phyloP scores from a whole-genome alignment of 2,113 vertebrate genomes.

The Pao palembangensis region DNA sequence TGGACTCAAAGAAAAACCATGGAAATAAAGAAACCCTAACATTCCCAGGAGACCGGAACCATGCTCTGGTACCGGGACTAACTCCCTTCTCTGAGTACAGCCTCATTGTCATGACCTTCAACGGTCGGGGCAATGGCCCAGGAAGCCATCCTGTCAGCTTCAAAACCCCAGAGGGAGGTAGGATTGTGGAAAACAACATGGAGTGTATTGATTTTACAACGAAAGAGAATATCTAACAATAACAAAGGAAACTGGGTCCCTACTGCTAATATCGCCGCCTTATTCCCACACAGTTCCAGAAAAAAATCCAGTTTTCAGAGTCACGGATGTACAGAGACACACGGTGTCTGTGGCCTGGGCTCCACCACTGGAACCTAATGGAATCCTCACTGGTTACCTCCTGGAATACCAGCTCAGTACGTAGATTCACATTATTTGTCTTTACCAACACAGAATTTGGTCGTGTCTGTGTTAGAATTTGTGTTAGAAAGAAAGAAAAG shows the following conservation, averaged over 20 bases:
- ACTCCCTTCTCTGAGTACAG: conserved; percentile 89
- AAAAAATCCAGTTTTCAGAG: conserved; percentile 82
- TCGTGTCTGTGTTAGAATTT: no score
- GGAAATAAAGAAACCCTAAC: conserved; percentile 78
- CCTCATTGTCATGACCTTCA: conserved; percentile 88
- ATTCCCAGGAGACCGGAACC: conserved; percentile 79
- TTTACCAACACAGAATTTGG: not conserved
- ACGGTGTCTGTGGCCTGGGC: conserved; percentile 84
- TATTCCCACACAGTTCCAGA: conserved; percentile 81
- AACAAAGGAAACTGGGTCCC: conserved; percentile 37
- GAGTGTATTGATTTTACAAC: conserved; percentile 56
- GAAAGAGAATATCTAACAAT: conserved; percentile 56
- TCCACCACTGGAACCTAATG: conserved; percentile 84
- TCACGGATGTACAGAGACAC: conserved; percentile 82
- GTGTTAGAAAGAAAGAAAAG: not conserved
- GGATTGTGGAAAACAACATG: conserved; percentile 57
- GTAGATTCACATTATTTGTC: conserved; percentile 53
- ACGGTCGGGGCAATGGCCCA: conserved; percentile 87
- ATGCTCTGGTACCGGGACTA: conserved; percentile 81
- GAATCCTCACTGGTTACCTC: conserved; percentile 84
- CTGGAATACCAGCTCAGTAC: conserved; percentile 93
- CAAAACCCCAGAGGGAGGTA: conserved; percentile 96
- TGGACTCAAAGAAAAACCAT: conserved; percentile 79
- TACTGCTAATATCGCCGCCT: not conserved
- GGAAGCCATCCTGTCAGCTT: conserved; percentile 84